phyloP scores from a whole-genome alignment of 2,888 invertebrate species.

The Cheilosia urbana region DNA sequence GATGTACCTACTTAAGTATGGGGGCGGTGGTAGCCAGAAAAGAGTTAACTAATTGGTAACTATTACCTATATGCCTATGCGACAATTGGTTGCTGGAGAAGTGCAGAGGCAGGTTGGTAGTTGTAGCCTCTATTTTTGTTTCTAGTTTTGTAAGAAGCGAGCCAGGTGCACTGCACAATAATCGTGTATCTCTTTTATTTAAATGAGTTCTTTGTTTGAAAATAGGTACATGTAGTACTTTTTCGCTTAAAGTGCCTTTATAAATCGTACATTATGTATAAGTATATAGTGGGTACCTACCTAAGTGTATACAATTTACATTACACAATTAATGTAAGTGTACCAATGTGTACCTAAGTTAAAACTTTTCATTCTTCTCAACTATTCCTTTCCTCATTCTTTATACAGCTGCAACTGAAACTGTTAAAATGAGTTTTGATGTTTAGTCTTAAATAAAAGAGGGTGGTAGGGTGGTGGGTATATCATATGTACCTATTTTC shows the following conservation, averaged over 20 bases:
- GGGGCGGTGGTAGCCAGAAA: slow-evolving; percentile 50
- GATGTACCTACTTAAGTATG: slow-evolving; percentile 46
- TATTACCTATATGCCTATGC: slow-evolving; percentile 42
- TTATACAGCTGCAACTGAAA: no score
- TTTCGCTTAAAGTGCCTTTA: not conserved
- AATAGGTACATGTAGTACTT: slow-evolving; percentile 7
- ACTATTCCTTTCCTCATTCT: no score
- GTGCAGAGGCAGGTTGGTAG: not conserved
- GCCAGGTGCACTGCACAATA: slow-evolving; percentile 59
- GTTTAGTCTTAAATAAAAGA: no score
- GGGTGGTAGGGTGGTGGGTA: no score
- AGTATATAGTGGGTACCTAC: no score
- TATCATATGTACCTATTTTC: no score
- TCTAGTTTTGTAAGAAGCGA: slow-evolving; percentile 42
- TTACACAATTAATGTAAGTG: no score
- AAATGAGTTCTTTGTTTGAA: slow-evolving; percentile 33
- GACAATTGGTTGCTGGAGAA: slow-evolving; percentile 53
- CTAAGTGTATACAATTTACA: no score
- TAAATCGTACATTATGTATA: not conserved
- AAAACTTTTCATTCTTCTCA: no score
- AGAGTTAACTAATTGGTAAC: slow-evolving; percentile 44
- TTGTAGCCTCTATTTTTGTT: slow-evolving; percentile 38
- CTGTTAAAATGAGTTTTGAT: no score
- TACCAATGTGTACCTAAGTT: no score
- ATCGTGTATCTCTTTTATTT: slow-evolving; percentile 54